A percentile compares a stretch with the other conserved stretches of the same genome.
These are phyloP conservation scores for Caenorhabditis sp. DNA, from an alignment of 2,888 invertebrate species.

Conservation along the genomic window DNA sequence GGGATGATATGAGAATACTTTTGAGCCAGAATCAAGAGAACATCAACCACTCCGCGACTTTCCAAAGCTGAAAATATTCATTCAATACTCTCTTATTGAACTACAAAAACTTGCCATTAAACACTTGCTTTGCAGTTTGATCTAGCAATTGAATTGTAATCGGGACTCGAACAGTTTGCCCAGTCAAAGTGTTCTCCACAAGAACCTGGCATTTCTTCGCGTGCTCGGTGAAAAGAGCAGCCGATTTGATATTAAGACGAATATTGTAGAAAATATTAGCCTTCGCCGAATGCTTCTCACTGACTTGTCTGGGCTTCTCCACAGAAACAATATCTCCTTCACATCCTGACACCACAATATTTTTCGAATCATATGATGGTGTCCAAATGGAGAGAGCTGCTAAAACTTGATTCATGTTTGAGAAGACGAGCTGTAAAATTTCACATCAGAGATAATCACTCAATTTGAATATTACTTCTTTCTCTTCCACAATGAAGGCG, in stretches of 20 bases:
- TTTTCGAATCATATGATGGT: conserved; percentile 57
- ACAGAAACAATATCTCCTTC: conserved; percentile 67
- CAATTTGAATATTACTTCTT: conserved; percentile 37
- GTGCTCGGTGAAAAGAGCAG: conserved; percentile 65
- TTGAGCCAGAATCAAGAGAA: conserved; percentile 67
- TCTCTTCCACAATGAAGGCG: conserved; percentile 65
- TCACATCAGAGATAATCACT: too few relatives aligned
- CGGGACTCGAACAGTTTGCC: conserved; percentile 67
- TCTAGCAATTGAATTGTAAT: conserved; percentile 72
- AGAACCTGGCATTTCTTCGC: conserved; percentile 62
- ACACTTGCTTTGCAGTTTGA: conserved; percentile 70
- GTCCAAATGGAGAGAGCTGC: conserved; percentile 60
- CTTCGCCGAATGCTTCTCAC: conserved; percentile 50
- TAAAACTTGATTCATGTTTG: conserved; percentile 59
- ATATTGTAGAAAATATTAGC: conserved; percentile 68
- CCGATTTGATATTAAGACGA: conserved; percentile 69
- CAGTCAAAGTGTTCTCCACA: conserved; percentile 65
- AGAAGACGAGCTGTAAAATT: conserved; percentile 61
- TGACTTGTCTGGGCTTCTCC: conserved; percentile 1
- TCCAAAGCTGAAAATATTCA: conserved; percentile 64
- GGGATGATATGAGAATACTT: conserved; percentile 66
- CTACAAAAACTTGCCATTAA: conserved; percentile 54
- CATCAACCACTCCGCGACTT: conserved; percentile 68
- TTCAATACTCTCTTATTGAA: background rate
- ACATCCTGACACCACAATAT: conserved; percentile 61